Evolutionary conservation across 2,797 vertebrate species (phyloP).

Genomic region (Malacoraja senta): DNA sequence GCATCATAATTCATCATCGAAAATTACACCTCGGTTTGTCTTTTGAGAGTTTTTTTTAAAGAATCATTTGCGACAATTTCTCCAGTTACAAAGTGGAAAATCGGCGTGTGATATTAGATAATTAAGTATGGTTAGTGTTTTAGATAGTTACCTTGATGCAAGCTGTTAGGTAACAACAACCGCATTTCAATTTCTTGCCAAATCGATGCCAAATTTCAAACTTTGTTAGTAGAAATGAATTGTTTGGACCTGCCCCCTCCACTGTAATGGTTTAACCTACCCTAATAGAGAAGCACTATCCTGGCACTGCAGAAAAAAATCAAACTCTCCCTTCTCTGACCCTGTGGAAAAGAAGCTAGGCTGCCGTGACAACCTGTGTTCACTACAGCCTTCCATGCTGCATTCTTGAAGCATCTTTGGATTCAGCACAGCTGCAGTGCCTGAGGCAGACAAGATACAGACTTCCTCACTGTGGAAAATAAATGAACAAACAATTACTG

Average conservation of each 20-base stretch:
- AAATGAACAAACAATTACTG: conserved; percentile 24
- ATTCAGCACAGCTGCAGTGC: conserved; percentile 90
- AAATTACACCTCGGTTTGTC: conserved; percentile 4
- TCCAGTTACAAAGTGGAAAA: conserved; percentile 20
- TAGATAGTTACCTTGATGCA: conserved; percentile 51
- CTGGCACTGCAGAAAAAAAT: conserved; percentile 60
- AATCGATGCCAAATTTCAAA: conserved; percentile 49
- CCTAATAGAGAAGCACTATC: conserved; percentile 64
- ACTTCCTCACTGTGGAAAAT: conserved; percentile 78
- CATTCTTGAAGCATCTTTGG: conserved; percentile 90
- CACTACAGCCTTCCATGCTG: conserved; percentile 76
- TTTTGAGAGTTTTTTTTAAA: conserved; percentile 14
- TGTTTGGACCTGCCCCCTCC: conserved; percentile 49
- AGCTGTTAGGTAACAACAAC: conserved; percentile 49
- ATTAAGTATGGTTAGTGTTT: conserved; percentile 47
- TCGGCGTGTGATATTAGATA: background rate
- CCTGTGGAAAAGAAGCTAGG: conserved; percentile 66
- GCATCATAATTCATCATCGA: background rate
- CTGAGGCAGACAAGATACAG: conserved; percentile 94
- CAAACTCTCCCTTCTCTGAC: conserved; percentile 69
- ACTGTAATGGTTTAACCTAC: conserved; percentile 59
- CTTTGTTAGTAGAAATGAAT: conserved; percentile 55
- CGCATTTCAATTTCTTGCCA: conserved; percentile 43
- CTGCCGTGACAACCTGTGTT: conserved; percentile 83
- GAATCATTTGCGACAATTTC: conserved; percentile 1